Evolutionary conservation across 2,797 vertebrate species (phyloP).

Genomic region (Galagoides demidoff): DNA sequence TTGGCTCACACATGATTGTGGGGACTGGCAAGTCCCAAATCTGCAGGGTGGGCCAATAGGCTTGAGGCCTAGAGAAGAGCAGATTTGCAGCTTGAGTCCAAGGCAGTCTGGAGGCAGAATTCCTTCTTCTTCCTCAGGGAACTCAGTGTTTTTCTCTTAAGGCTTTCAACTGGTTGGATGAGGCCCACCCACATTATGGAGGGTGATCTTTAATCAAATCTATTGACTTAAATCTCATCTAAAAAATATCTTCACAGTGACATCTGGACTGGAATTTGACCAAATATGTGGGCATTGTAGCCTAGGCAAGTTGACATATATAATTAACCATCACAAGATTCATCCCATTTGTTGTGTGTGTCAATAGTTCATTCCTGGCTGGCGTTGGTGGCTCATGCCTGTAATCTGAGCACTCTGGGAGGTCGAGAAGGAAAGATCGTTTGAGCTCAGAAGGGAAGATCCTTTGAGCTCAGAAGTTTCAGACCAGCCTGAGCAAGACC

Average conservation of each 20-base stretch:
- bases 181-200: neutral
- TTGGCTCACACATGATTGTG: neutral
- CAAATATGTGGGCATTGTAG: neutral
- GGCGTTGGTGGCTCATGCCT: no score
- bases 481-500: no score
- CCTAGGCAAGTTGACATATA: neutral
- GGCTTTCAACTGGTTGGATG: neutral
- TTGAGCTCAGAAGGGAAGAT: no score
- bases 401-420: no score
- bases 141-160: neutral
- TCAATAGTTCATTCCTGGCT: neutral
- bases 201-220: neutral
- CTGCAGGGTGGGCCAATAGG: neutral
- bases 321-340: neutral
- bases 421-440: no score
- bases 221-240: neutral
- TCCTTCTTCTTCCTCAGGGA: neutral
- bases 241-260: neutral
- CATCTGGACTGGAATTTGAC: neutral
- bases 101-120: neutral
- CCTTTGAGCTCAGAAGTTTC: no score
- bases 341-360: neutral
- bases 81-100: neutral
- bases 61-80: neutral
- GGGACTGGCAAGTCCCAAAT: neutral